Conservation (phyloP, 2,888 invertebrate genomes). For the Aphodius sticticus region DNA sequence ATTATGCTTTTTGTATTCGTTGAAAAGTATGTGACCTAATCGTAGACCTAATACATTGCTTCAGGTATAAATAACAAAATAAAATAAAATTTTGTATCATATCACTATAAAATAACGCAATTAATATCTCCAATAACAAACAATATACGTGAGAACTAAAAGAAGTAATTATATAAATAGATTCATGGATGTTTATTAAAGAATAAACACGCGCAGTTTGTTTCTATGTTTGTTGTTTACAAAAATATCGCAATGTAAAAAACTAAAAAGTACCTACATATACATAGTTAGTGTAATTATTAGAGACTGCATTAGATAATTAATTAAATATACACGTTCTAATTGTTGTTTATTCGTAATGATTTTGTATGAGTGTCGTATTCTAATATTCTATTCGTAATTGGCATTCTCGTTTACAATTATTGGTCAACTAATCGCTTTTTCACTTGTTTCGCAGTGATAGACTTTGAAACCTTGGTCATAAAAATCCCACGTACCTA, state of each 20-base stretch:
- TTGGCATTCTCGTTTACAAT: neutral
- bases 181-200: neutral
- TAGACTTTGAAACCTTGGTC: neutral
- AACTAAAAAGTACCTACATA: neutral
- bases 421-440: neutral
- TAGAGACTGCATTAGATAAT: neutral
- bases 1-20: neutral
- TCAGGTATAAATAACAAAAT: no score
- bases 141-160: neutral
- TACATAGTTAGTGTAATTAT: neutral
- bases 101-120: neutral
- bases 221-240: neutral
- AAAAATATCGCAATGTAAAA: neutral
- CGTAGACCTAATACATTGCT: neutral
- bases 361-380: neutral
- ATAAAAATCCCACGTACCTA: neutral
- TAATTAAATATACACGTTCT: neutral
- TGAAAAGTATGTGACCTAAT: neutral
- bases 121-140: neutral
- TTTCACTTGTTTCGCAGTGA: neutral
- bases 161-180: neutral
- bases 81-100: neutral
- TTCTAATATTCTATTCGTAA: neutral
- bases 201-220: neutral
- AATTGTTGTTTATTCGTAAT: neutral